Conservation (phyloP, 2,888 invertebrate species). For the Drosophila limbata region DNA sequence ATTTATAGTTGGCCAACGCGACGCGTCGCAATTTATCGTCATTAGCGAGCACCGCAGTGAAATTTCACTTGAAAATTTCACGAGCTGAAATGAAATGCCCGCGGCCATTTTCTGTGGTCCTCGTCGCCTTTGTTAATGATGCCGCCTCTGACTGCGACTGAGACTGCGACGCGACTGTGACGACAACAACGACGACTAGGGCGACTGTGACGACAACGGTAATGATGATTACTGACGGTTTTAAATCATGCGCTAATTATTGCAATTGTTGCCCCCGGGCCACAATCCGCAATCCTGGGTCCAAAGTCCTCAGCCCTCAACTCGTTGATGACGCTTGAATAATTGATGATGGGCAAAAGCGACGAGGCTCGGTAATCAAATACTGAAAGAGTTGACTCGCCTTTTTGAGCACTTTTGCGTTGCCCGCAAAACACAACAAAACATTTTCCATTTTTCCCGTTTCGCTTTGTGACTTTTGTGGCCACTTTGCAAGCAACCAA, state of each 20-base stretch:
- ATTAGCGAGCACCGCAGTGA: constrained; percentile 68
- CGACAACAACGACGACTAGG: constrained; percentile 47
- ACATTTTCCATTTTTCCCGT: constrained; percentile 27
- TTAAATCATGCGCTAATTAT: constrained; percentile 81
- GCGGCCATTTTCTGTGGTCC: constrained; percentile 54
- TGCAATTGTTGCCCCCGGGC: constrained; percentile 73
- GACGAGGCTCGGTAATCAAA: constrained; percentile 67
- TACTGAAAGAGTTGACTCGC: constrained; percentile 69
- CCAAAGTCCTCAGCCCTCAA: background rate
- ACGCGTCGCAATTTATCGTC: constrained; percentile 77
- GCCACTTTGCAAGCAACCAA: constrained; percentile 8
- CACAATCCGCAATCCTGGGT: constrained; percentile 14
- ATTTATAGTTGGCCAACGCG: constrained; percentile 71
- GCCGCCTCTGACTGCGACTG: constrained; percentile 45
- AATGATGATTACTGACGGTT: constrained; percentile 81
- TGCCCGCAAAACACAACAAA: constrained; percentile 18
- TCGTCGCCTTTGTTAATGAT: constrained; percentile 62
- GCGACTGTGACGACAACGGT: constrained; percentile 76
- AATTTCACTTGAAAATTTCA: constrained; percentile 80
- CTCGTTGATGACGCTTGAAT: constrained; percentile 68
- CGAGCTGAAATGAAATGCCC: constrained; percentile 75
- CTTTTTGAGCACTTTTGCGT: constrained; percentile 40
- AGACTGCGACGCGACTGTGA: constrained; percentile 17
- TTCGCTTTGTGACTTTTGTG: constrained; percentile 46
- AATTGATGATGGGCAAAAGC: constrained; percentile 73